Conservation (phyloP, 2,888 invertebrate species). For the Tenthredo notha region DNA sequence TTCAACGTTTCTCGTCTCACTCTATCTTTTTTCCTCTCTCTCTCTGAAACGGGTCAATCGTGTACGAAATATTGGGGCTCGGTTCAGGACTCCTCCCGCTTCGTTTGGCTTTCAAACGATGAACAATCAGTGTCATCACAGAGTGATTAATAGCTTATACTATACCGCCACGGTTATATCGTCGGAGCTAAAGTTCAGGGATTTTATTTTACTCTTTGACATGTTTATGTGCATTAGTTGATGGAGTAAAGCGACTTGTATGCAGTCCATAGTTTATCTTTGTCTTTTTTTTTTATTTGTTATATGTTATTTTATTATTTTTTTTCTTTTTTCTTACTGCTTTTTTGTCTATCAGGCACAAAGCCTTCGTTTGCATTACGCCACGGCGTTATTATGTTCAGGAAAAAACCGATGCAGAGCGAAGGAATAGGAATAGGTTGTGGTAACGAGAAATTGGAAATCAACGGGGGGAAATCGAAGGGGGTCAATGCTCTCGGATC, state of each 20-base stretch:
- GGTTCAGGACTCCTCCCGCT: neutral
- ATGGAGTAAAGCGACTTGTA: slow-evolving; percentile 4
- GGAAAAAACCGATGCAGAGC: neutral
- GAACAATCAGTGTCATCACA: slow-evolving; percentile 11
- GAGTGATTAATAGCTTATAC: neutral
- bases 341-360: neutral
- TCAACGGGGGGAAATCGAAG: no score
- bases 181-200: neutral
- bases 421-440: slow-evolving; percentile 18
- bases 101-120: slow-evolving; percentile 2
- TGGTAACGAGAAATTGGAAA: slow-evolving; percentile 35
- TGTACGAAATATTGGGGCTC: neutral
- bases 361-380: slow-evolving; percentile 34
- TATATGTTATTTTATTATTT: no score
- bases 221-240: slow-evolving; percentile 21
- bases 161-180: neutral
- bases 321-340: neutral
- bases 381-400: neutral
- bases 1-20: neutral
- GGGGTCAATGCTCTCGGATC: slow-evolving; percentile 30
- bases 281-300: neutral
- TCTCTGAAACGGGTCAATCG: slow-evolving; percentile 12
- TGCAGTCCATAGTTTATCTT: slow-evolving; percentile 10
- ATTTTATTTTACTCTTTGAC: neutral
- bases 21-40: neutral